These are phyloP conservation scores for Melikaiella ostensackeni DNA, from an alignment of 2,888 invertebrate species.

Conservation along the genomic window DNA sequence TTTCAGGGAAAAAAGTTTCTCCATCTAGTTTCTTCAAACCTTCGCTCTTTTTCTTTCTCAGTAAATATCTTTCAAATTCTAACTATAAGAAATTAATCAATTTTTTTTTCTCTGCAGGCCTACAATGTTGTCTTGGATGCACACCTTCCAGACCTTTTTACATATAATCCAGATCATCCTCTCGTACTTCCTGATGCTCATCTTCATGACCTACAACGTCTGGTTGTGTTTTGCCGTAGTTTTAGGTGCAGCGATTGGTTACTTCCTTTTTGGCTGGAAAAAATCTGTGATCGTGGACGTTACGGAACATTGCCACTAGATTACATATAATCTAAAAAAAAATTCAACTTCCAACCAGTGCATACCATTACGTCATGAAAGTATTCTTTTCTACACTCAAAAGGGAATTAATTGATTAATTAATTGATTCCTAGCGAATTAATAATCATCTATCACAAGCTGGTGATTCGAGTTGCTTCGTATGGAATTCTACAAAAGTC, in stretches of 20 bases:
- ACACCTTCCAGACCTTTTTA: conserved; percentile 91
- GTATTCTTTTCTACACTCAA: conserved; percentile 6
- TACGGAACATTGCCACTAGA: conserved; percentile 95
- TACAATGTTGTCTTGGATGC: conserved; percentile 89
- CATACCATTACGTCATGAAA: background rate
- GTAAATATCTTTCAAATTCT: background rate
- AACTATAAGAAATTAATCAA: background rate
- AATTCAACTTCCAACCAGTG: conserved; percentile 14
- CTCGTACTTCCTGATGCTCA: conserved; percentile 96
- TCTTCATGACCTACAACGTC: conserved; percentile 98
- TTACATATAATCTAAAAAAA: background rate
- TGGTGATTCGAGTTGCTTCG: background rate
- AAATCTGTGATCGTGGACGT: conserved; percentile 95
- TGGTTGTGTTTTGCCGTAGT: conserved; percentile 95
- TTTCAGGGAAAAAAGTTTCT: background rate
- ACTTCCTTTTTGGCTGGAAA: conserved; percentile 97
- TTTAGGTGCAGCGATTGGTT: conserved; percentile 92
- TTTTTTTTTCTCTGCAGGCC: conserved; percentile 81
- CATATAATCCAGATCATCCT: conserved; percentile 94
- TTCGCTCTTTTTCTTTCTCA: background rate
- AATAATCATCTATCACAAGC: background rate
- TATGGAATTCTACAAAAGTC: background rate
- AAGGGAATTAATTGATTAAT: background rate
- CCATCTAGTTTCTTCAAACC: background rate
- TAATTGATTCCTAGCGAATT: too few relatives aligned